These are phyloP conservation scores for Trichopria drosophilae DNA, from an alignment of 2,888 invertebrate species.

Conservation along the genomic window DNA sequence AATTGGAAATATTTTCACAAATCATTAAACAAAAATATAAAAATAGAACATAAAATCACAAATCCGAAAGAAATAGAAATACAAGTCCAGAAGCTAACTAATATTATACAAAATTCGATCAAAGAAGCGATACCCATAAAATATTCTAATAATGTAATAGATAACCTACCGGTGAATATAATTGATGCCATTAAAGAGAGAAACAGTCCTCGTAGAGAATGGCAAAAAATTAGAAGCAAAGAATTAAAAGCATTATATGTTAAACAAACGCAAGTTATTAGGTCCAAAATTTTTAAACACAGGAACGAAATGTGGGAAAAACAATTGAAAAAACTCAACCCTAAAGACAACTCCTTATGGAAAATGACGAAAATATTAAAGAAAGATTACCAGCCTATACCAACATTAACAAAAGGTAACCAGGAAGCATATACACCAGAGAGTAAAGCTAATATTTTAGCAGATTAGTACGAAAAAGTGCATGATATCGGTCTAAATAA, in stretches of 20 bases:
- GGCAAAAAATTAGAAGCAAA: conserved; percentile 27
- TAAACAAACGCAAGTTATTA: conserved; percentile 26
- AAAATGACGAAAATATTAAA: too few relatives aligned
- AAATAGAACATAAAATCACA: conserved; percentile 17
- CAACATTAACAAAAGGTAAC: too few relatives aligned
- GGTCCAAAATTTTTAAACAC: conserved; percentile 8
- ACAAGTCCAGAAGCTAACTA: conserved; percentile 26
- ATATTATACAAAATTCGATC: conserved; percentile 4
- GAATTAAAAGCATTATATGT: too few relatives aligned
- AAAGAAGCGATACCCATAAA: conserved; percentile 12
- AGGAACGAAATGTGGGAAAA: conserved; percentile 19
- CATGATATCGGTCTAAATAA: conserved; percentile 18
- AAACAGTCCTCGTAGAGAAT: conserved; percentile 2
- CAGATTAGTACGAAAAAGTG: conserved; percentile 17
- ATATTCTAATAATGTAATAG: conserved; percentile 19
- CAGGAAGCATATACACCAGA: conserved; percentile 9
- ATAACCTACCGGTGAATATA: conserved; percentile 11
- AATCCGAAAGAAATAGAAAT: conserved; percentile 22
- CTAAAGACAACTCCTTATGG: too few relatives aligned
- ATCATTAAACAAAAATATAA: conserved; percentile 13
- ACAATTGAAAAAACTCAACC: too few relatives aligned
- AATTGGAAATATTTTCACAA: conserved; percentile 30
- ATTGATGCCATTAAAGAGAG: conserved; percentile 10
- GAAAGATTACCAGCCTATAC: too few relatives aligned
- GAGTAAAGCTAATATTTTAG: conserved; percentile 24